Percentiles rank a stretch among this genome's conserved stretches.
phyloP scores from a whole-genome alignment of 2,113 vertebrate genomes.

The Laticauda colubrina region DNA sequence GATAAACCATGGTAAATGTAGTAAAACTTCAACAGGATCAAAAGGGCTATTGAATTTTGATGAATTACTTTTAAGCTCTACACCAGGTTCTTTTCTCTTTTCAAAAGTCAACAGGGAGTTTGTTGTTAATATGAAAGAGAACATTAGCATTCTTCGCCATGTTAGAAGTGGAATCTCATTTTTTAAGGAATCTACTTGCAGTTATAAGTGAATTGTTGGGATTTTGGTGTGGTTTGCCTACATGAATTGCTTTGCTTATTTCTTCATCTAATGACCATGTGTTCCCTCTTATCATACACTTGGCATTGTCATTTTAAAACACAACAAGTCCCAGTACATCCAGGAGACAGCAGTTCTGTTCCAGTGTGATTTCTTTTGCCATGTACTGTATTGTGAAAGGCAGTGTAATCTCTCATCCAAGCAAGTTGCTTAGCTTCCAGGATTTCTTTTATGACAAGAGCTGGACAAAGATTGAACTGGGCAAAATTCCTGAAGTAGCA shows the following conservation, averaged over 20 bases:
- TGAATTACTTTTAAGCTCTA: background rate
- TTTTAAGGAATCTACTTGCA: conserved; percentile 14
- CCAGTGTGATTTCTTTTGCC: conserved; percentile 50
- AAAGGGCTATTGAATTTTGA: background rate
- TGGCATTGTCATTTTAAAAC: conserved; percentile 46
- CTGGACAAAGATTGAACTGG: conserved; percentile 62
- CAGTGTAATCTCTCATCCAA: conserved; percentile 50
- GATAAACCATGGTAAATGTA: background rate
- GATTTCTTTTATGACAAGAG: conserved; percentile 55
- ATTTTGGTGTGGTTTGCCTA: conserved; percentile 18
- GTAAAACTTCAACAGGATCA: background rate
- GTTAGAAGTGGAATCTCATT: conserved; percentile 19
- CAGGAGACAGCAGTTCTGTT: conserved; percentile 38
- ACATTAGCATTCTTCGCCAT: background rate
- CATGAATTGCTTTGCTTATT: conserved; percentile 38
- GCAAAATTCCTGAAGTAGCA: conserved; percentile 76
- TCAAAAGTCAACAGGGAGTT: background rate
- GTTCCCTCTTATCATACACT: conserved; percentile 28
- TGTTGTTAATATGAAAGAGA: background rate
- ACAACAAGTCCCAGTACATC: conserved; percentile 20
- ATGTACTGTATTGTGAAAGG: conserved; percentile 28
- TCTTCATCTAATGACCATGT: conserved; percentile 2
- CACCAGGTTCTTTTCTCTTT: background rate
- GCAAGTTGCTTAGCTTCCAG: conserved; percentile 62
- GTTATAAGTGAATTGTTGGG: conserved; percentile 18